A percentile compares a stretch with the other conserved stretches of the same genome.
Conservation (phyloP, 2,113 vertebrate species). For the Callipepla californica region DNA sequence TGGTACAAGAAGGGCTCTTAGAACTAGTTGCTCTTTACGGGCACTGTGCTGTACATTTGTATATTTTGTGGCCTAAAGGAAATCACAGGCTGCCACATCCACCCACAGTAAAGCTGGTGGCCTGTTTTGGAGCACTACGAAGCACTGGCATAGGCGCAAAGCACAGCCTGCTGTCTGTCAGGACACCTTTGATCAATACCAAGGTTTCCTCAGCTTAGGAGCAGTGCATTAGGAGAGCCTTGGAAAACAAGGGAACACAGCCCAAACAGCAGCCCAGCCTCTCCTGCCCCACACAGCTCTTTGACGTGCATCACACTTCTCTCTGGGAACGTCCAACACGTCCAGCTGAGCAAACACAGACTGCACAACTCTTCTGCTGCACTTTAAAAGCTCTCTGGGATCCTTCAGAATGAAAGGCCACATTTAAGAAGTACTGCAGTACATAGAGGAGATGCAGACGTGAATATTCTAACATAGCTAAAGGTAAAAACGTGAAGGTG, state of each 20-base stretch:
- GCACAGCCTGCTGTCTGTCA: background rate
- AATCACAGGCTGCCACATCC: background rate
- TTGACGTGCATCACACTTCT: background rate
- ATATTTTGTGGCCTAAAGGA: background rate
- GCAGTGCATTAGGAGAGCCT: background rate
- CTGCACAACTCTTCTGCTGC: background rate
- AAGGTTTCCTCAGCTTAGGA: background rate
- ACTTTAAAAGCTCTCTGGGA: conserved; percentile 46
- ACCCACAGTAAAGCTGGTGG: background rate
- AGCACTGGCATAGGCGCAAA: background rate
- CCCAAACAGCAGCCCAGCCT: background rate
- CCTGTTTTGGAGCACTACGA: background rate
- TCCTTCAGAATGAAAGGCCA: conserved; percentile 59
- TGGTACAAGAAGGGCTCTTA: background rate
- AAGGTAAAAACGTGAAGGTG: background rate
- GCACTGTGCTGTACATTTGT: background rate
- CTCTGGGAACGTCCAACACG: background rate
- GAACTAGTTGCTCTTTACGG: background rate
- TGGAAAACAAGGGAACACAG: background rate
- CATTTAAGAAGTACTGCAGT: background rate
- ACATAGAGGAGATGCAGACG: background rate
- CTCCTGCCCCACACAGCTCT: background rate
- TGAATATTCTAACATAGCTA: background rate
- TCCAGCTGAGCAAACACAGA: background rate
- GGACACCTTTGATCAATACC: background rate